A percentile compares a stretch with the other conserved stretches of the same genome.
Evolutionary conservation across 2,888 invertebrate genomes (phyloP).

Genomic region (Oasisia sp.): DNA sequence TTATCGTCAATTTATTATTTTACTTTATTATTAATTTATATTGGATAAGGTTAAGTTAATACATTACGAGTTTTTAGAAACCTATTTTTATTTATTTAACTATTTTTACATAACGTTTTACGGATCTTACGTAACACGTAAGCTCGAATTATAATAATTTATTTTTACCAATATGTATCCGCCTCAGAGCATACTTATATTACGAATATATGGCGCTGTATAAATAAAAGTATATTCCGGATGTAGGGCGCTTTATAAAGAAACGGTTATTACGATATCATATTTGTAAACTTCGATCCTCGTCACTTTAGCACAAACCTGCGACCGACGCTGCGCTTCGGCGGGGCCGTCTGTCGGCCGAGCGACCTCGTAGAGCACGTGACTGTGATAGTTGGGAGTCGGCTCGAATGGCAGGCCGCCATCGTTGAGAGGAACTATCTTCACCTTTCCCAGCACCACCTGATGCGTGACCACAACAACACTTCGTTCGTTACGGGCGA

Average conservation of each 20-base stretch:
- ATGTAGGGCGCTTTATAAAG: neutral
- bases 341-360: neutral
- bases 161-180: too few relatives aligned
- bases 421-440: neutral
- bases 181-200: too few relatives aligned
- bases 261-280: neutral
- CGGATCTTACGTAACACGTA: too few relatives aligned
- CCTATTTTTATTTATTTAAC: too few relatives aligned
- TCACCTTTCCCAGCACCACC: slow-evolving; percentile 8
- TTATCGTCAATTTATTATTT: too few relatives aligned
- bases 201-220: too few relatives aligned
- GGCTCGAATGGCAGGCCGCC: neutral
- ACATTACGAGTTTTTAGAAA: too few relatives aligned
- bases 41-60: too few relatives aligned
- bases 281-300: neutral
- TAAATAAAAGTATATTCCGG: too few relatives aligned
- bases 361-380: neutral
- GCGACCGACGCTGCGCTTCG: neutral
- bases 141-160: too few relatives aligned
- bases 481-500: neutral
- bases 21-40: too few relatives aligned
- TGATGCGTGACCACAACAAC: neutral
- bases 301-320: neutral
- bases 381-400: slow-evolving; percentile 5
- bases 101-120: too few relatives aligned